Evolutionary conservation across 2,113 vertebrate genomes (phyloP).

Genomic region (Dissostichus mawsoni): DNA sequence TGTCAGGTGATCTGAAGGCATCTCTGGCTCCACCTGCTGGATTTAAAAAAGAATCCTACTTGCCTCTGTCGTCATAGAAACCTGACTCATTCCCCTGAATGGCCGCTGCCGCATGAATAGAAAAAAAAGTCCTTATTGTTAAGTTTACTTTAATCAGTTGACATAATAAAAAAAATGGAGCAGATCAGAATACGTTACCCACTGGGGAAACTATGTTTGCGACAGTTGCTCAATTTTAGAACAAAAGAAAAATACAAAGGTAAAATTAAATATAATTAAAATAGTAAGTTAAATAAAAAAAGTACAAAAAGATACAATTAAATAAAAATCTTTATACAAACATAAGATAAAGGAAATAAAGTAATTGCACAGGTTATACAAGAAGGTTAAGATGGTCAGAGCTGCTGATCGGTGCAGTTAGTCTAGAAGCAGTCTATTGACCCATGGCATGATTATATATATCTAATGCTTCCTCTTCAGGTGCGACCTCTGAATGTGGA

Average conservation of each 20-base stretch:
- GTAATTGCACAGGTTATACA: too few species aligned
- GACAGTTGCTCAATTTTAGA: too few species aligned
- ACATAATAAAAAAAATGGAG: neutral
- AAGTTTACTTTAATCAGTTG: neutral
- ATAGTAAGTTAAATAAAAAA: too few species aligned
- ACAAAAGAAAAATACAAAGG: too few species aligned
- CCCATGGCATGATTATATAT: neutral
- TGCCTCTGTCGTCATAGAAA: neutral
- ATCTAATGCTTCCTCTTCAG: slow-evolving; percentile 75
- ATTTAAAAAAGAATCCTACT: neutral
- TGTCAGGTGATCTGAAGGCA: neutral
- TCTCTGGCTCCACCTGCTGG: slow-evolving; percentile 56
- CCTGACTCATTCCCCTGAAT: neutral
- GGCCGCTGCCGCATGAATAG: neutral
- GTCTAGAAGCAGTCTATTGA: too few species aligned
- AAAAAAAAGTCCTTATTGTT: neutral
- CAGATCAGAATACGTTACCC: neutral
- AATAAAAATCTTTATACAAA: too few species aligned
- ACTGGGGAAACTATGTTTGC: too few species aligned
- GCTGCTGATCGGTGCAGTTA: too few species aligned
- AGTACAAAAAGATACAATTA: too few species aligned
- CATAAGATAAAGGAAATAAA: too few species aligned
- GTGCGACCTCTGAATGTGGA: slow-evolving; percentile 95
- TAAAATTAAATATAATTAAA: too few species aligned
- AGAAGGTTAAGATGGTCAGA: too few species aligned